These are phyloP conservation scores for Saccopteryx leptura DNA, from an alignment of 2,113 vertebrate species.

Conservation along the genomic window DNA sequence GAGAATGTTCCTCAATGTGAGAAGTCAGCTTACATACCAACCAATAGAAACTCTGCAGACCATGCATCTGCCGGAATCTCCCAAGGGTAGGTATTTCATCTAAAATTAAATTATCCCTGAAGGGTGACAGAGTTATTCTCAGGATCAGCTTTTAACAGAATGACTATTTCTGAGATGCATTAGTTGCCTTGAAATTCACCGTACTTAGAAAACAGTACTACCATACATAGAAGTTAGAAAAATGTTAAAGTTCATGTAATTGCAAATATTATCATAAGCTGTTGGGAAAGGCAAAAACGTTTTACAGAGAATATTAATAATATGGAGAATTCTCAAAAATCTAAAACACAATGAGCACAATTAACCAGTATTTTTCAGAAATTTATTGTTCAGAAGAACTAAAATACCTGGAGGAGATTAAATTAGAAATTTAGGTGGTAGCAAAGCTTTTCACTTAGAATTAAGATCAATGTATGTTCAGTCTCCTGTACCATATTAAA, in stretches of 20 bases:
- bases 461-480: not conserved
- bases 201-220: not conserved
- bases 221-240: not conserved
- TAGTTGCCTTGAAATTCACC: not conserved
- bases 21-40: not conserved
- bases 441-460: not conserved
- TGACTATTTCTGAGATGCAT: constrained; percentile 5
- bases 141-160: not conserved
- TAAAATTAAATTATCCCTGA: not conserved
- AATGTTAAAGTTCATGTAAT: not conserved
- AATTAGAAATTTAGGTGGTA: not conserved
- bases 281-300: not conserved
- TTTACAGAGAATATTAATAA: not conserved
- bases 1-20: not conserved
- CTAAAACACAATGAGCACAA: not conserved
- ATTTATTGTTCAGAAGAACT: constrained; percentile 21
- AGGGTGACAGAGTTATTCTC: not conserved
- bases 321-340: not conserved
- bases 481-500: not conserved
- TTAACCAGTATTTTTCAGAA: not conserved
- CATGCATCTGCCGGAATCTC: not conserved
- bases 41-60: not conserved
- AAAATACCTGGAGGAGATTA: not conserved
- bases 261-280: constrained; percentile 5
- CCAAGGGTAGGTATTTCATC: not conserved